Evolutionary conservation across 37 sponge, comb jelly and placozoan species (phyloP), one percentile per base, ranked within the genome.

Genomic region (Theonella swinhoei): DNA sequence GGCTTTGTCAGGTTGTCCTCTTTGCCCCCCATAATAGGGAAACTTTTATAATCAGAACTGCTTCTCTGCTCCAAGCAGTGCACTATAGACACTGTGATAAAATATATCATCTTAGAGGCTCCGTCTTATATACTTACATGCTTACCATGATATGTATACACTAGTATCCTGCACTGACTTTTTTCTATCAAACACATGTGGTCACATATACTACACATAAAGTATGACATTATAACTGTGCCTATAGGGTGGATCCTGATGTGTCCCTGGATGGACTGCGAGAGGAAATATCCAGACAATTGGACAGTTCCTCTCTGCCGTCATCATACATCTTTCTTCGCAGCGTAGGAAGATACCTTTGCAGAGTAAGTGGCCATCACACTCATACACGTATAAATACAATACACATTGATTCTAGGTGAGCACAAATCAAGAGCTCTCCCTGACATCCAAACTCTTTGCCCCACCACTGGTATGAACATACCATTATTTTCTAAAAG

Each of bases 1-100:
- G 91, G 91, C 30, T 91, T 90, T 41, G 78, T 85, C 28, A 85
- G 91, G 91, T 90, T 37, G 3, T 33, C 40, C 37, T n/a, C n/a
- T n/a, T n/a, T n/a, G n/a, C n/a, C n/a, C n/a, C n/a, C n/a, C n/a
- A n/a, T n/a, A n/a, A n/a, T n/a, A n/a, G n/a, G n/a, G n/a, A n/a
- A n/a, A n/a, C n/a, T n/a, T n/a, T n/a, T n/a, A n/a, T n/a, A n/a
- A n/a, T n/a, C n/a, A n/a, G n/a, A n/a, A n/a, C n/a, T n/a, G n/a
- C n/a, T n/a, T n/a, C n/a, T n/a, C n/a, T n/a, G n/a, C n/a, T n/a
- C n/a, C n/a, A n/a, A n/a, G n/a, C n/a, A n/a, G n/a, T n/a, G n/a
- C n/a, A n/a, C n/a, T n/a, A n/a, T n/a, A n/a, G n/a, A n/a, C n/a
- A n/a, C n/a, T n/a, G n/a, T n/a, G n/a, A n/a, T n/a, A n/a, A n/a